Evolutionary conservation across 2,113 vertebrate genomes (phyloP), one percentile per base, ranked within the genome.

Genomic region (Cettia cetti): DNA sequence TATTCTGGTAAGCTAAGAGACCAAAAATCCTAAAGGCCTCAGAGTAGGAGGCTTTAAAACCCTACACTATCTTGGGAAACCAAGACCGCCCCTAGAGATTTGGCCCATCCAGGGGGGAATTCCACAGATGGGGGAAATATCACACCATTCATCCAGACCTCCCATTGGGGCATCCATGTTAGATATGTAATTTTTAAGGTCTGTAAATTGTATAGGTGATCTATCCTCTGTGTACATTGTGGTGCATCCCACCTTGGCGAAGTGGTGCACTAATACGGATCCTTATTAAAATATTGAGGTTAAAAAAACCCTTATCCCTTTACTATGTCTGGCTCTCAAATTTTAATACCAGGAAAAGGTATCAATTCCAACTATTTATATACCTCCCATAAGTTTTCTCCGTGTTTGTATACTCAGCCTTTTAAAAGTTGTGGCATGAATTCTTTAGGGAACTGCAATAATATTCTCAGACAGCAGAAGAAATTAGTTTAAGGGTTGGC

Each of bases 181-280:
- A 61, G 37, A 24, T 24, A 15, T 39, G 9, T 39, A 15, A 76
- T 49, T 49, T 49, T 4, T 33, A 49, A 33, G 35, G 57, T 33
- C 28, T 31, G 15, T 61, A 26, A 49, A 33, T 39, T 61, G 45
- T 26, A 11, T 31, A 7, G 0, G 2, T 3, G 1, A 31, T 18
- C 20, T 24, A 8, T 47, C 1, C 0, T 14, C 17, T 24, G 21
- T 5, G n/a, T 15, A 2, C 13, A 39, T 26, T 15, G 9, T 2
- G 1, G 16, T 13, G 1, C 15, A 31, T 20, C 4, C n/a, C 56
- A 49, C 16, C 13, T 37, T 49, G 35, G 28, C 4, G 4, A 49
- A 60, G 16, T 49, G 21, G 10, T 39, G 21, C 37, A 71, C 37
- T 11, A 33, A 6, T 7, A 53, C 53, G 12, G n/a, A 49, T 26